Evolutionary conservation across 2,113 vertebrate genomes (phyloP).

Genomic region (Chunga burmeisteri): DNA sequence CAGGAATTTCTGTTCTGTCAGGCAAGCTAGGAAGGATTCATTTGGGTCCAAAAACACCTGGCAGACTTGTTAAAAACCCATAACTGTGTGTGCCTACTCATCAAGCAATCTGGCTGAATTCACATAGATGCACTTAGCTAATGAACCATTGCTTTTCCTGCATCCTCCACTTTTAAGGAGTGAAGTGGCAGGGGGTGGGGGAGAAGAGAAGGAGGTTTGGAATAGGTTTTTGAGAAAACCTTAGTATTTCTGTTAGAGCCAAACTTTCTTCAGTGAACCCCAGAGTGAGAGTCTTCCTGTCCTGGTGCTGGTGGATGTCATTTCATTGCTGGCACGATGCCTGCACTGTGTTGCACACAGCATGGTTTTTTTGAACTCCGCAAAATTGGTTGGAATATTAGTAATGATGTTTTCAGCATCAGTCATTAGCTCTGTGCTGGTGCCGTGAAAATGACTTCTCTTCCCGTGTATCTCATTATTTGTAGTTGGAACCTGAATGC

Average conservation of each 20-base stretch:
- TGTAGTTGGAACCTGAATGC: constrained; percentile 17
- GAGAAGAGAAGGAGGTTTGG: neutral
- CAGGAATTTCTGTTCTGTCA: neutral
- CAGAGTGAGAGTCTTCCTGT: neutral
- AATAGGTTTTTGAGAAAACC: neutral
- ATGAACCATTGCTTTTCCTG: neutral
- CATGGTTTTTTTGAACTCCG: neutral
- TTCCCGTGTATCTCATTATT: constrained; percentile 6
- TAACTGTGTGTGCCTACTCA: neutral
- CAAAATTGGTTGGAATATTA: neutral
- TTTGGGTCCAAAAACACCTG: neutral
- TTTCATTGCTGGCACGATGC: neutral
- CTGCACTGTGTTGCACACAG: neutral
- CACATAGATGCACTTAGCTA: neutral
- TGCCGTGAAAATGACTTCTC: neutral
- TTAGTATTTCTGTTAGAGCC: neutral
- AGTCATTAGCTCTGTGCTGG: neutral
- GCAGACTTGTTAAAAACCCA: neutral
- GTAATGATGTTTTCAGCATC: neutral
- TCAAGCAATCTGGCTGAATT: neutral
- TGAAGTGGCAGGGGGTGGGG: neutral
- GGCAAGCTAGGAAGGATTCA: neutral
- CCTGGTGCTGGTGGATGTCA: neutral
- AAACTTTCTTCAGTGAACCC: neutral
- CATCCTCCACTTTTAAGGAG: neutral